phyloP scores from a whole-genome alignment of 2,797 vertebrate genomes.

The Pipistrellus pygmaeus region DNA sequence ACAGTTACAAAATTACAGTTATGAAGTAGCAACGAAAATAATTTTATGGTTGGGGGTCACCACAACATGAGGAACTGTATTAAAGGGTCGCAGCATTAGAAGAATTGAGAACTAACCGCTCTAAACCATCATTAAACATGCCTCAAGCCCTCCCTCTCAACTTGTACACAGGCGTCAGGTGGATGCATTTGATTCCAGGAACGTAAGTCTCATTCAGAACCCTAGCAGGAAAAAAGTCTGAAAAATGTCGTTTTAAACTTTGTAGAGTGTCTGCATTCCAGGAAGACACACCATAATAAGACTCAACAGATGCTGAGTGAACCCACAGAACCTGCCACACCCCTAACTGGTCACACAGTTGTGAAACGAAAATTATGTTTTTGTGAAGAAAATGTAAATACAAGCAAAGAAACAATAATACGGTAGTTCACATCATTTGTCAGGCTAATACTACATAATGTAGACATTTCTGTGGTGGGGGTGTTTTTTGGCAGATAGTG shows the following conservation, averaged over 20 bases:
- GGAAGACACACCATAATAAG: neutral
- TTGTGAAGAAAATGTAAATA: slow-evolving; percentile 64
- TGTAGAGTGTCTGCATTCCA: neutral
- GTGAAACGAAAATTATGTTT: slow-evolving; percentile 68
- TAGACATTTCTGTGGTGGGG: neutral
- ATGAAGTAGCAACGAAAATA: too few relatives aligned
- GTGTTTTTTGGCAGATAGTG: neutral
- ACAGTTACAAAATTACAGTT: too few relatives aligned
- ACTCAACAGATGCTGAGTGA: slow-evolving; percentile 37
- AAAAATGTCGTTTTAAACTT: slow-evolving; percentile 9
- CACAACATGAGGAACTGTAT: too few relatives aligned
- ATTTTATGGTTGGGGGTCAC: too few relatives aligned
- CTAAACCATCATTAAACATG: neutral
- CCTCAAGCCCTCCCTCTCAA: neutral
- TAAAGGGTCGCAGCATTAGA: too few relatives aligned
- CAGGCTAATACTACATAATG: slow-evolving; percentile 23
- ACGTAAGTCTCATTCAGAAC: neutral
- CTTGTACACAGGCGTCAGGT: neutral
- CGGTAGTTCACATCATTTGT: slow-evolving; percentile 31
- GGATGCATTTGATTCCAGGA: slow-evolving; percentile 16
- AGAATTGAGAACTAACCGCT: neutral
- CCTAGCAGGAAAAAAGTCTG: slow-evolving; percentile 30
- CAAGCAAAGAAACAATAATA: slow-evolving; percentile 59
- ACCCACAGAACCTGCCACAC: neutral
- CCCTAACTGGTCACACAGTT: slow-evolving; percentile 9